phyloP scores from a whole-genome alignment of 92 coral and sea anemone genomes.

The Palythoa heliodiscus region DNA sequence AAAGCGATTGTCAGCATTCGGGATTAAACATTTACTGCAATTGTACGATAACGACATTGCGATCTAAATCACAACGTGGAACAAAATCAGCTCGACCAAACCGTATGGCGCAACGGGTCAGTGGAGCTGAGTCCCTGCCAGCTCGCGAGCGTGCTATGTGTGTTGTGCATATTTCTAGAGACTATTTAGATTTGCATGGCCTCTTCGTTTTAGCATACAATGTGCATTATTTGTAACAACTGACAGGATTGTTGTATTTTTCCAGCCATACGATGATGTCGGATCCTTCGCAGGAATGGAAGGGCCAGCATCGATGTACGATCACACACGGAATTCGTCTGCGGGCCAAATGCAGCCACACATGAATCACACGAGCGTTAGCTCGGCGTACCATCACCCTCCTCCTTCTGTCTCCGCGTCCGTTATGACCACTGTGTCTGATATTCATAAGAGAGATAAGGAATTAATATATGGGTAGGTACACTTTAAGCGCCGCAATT shows the following conservation, averaged over 20 bases:
- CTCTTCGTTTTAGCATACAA: conserved; percentile 50
- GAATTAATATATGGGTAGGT: conserved; percentile 99
- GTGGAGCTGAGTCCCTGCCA: conserved; percentile 67
- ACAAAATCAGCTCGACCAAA: conserved; percentile 63
- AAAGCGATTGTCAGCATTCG: conserved; percentile 98
- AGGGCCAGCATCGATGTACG: conserved; percentile 95
- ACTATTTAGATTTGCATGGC: conserved; percentile 49
- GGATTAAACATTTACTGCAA: conserved; percentile 97
- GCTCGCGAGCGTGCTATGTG: conserved; percentile 54
- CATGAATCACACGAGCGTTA: conserved; percentile 89
- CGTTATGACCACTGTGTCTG: conserved; percentile 98
- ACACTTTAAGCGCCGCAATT: conserved; percentile 68
- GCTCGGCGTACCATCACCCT: conserved; percentile 93
- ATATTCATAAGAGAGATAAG: conserved; percentile 99
- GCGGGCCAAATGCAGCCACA: conserved; percentile 87
- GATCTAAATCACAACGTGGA: conserved; percentile 67
- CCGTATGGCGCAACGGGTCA: conserved; percentile 99
- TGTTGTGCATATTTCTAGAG: conserved; percentile 56
- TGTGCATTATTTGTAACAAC: conserved; percentile 56
- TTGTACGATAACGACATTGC: conserved; percentile 94
- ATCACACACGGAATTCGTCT: conserved; percentile 57
- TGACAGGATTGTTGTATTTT: conserved; percentile 66
- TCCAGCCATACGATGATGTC: conserved; percentile 97
- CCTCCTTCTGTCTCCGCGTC: conserved; percentile 85
- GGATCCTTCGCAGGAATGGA: conserved; percentile 93